These are phyloP conservation scores for Synanthedon myopaeformis DNA, from an alignment of 2,888 invertebrate species.

Conservation along the genomic window DNA sequence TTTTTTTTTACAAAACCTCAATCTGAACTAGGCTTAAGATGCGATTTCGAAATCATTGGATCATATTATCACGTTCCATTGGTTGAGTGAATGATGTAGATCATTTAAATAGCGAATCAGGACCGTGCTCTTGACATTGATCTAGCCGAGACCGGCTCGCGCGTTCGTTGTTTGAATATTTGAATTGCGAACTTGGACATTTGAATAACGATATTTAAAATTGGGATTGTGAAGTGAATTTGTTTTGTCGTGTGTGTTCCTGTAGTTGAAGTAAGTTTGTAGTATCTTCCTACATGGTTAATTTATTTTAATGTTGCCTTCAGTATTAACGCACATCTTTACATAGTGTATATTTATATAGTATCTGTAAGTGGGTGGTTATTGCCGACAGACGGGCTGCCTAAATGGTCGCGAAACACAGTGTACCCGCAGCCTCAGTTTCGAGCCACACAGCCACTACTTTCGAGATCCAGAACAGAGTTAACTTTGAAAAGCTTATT, in stretches of 20 bases:
- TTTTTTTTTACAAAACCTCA: neutral
- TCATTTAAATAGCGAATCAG: slow-evolving; percentile 65
- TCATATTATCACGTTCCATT: slow-evolving; percentile 34
- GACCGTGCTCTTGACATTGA: slow-evolving; percentile 51
- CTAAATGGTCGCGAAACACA: too few relatives aligned
- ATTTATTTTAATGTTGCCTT: too few relatives aligned
- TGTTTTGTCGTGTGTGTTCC: neutral
- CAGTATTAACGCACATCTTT: too few relatives aligned
- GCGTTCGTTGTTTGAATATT: slow-evolving; percentile 14
- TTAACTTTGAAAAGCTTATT: too few relatives aligned
- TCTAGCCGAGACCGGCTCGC: slow-evolving; percentile 28
- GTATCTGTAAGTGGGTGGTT: too few relatives aligned
- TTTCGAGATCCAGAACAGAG: too few relatives aligned
- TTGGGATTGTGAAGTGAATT: neutral
- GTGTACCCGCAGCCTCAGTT: too few relatives aligned
- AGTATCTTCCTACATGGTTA: too few relatives aligned
- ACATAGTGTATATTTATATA: too few relatives aligned
- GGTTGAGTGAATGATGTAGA: slow-evolving; percentile 31
- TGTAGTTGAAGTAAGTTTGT: neutral
- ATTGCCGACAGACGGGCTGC: too few relatives aligned
- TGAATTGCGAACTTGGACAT: neutral
- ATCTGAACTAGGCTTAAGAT: slow-evolving; percentile 6
- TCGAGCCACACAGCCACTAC: too few relatives aligned
- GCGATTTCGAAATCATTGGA: slow-evolving; percentile 29
- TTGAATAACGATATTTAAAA: neutral